A percentile compares a stretch with the other conserved stretches of the same genome.
These are phyloP conservation scores for Chloroclysta siterata DNA, from an alignment of 2,888 invertebrate species.

Conservation along the genomic window DNA sequence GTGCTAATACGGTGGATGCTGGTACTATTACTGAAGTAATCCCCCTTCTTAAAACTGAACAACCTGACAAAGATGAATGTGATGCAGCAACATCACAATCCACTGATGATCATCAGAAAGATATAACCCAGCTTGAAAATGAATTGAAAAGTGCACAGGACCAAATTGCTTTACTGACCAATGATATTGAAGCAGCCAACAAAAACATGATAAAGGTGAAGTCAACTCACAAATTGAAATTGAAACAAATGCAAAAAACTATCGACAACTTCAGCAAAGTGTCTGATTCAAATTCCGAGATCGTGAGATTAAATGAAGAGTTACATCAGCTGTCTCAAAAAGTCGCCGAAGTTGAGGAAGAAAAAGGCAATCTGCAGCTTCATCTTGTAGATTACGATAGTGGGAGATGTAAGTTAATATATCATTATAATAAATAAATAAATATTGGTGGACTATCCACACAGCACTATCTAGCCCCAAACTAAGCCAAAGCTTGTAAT, in stretches of 20 bases:
- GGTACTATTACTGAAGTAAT: conserved; percentile 56
- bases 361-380: conserved; percentile 95
- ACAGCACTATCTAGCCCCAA: no score
- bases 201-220: conserved; percentile 91
- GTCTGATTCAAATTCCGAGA: conserved; percentile 88
- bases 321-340: conserved; percentile 88
- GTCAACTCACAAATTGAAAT: conserved; percentile 88
- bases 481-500: no score
- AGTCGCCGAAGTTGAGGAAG: conserved; percentile 94
- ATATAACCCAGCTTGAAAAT: conserved; percentile 66
- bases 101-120: conserved; percentile 36
- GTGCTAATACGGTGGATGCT: conserved; percentile 53
- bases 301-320: conserved; percentile 86
- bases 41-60: conserved; percentile 30
- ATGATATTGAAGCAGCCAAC: conserved; percentile 90
- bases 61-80: conserved; percentile 21
- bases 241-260: conserved; percentile 91
- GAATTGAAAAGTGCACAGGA: conserved; percentile 74
- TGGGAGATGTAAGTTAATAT: conserved; percentile 84
- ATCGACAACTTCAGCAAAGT: conserved; percentile 87
- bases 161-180: conserved; percentile 84
- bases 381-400: conserved; percentile 92
- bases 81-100: conserved; percentile 33
- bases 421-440: no score
- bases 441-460: no score